Percentiles rank a stretch among this genome's conserved stretches.
These are phyloP conservation scores for Rugalucina vietnamica DNA, from an alignment of 2,888 invertebrate species.

Conservation along the genomic window DNA sequence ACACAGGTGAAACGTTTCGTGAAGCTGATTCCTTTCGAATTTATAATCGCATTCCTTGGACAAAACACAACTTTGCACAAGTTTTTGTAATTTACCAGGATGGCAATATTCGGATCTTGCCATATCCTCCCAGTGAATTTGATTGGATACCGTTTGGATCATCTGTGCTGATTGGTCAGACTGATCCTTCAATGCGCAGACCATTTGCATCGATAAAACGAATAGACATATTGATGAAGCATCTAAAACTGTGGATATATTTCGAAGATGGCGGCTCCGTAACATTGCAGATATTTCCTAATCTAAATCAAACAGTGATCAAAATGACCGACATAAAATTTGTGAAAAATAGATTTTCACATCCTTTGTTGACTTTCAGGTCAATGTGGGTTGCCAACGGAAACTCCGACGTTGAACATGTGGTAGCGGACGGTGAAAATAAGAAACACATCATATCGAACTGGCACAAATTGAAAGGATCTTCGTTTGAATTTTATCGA, in stretches of 20 bases:
- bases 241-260: slow-evolving; percentile 25
- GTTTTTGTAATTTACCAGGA: slow-evolving; percentile 66
- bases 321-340: slow-evolving; percentile 35
- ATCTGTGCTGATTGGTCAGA: slow-evolving; percentile 65
- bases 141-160: slow-evolving; percentile 70
- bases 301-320: slow-evolving; percentile 22
- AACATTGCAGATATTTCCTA: slow-evolving; percentile 31
- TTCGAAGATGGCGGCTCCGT: slow-evolving; percentile 46
- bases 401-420: slow-evolving; percentile 59
- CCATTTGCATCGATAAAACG: slow-evolving; percentile 56
- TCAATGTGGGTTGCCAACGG: slow-evolving; percentile 65
- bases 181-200: slow-evolving; percentile 24
- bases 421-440: slow-evolving; percentile 50
- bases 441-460: slow-evolving; percentile 23
- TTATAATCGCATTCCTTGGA: slow-evolving; percentile 57
- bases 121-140: slow-evolving; percentile 55
- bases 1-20: slow-evolving; percentile 41
- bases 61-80: slow-evolving; percentile 55
- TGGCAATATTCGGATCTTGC: slow-evolving; percentile 59
- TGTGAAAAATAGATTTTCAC: not conserved
- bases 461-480: slow-evolving; percentile 55
- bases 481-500: slow-evolving; percentile 61
- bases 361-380: slow-evolving; percentile 50
- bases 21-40: slow-evolving; percentile 58
- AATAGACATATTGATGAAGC: slow-evolving; percentile 36